Percentiles rank a stretch among this genome's conserved stretches.
Evolutionary conservation across 1,140 invertebrate genomes (phyloP).

Genomic region (Aphidius ervi): DNA sequence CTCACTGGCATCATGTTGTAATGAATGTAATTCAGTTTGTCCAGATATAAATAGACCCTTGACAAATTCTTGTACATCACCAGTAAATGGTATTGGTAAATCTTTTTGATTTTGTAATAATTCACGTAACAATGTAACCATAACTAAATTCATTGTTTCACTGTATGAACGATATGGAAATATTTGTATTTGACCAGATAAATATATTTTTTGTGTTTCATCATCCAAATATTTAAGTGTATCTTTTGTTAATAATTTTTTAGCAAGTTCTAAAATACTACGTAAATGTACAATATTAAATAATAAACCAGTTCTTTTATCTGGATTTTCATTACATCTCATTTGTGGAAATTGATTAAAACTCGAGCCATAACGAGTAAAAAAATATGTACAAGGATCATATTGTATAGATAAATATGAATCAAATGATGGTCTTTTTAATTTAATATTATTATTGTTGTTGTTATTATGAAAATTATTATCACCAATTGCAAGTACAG

Average conservation of each 20-base stretch:
- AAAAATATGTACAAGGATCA: conserved; percentile 82
- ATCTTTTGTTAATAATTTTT: conserved; percentile 85
- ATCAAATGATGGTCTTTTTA: conserved; percentile 54
- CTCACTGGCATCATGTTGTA: conserved; percentile 76
- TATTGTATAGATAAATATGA: conserved; percentile 67
- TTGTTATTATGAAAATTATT: conserved; percentile 37
- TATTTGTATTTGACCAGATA: conserved; percentile 58
- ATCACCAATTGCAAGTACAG: conserved; percentile 39
- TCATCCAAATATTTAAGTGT: conserved; percentile 77
- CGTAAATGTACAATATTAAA: conserved; percentile 74
- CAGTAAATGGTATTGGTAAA: conserved; percentile 83
- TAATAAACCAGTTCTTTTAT: conserved; percentile 58
- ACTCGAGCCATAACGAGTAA: conserved; percentile 87
- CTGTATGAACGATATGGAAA: conserved; percentile 90
- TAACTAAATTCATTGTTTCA: conserved; percentile 89
- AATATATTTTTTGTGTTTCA: conserved; percentile 66
- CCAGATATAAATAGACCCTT: conserved; percentile 82
- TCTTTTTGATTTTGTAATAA: conserved; percentile 86
- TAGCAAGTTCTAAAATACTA: conserved; percentile 74
- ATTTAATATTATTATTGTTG: conserved; percentile 41
- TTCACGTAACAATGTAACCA: conserved; percentile 88
- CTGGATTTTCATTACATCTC: conserved; percentile 64
- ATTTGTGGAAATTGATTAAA: conserved; percentile 85
- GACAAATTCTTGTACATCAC: conserved; percentile 90
- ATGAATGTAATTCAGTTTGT: conserved; percentile 85